These are phyloP conservation scores for Uloborus plumipes DNA, from an alignment of 2,888 invertebrate genomes.

Conservation along the genomic window DNA sequence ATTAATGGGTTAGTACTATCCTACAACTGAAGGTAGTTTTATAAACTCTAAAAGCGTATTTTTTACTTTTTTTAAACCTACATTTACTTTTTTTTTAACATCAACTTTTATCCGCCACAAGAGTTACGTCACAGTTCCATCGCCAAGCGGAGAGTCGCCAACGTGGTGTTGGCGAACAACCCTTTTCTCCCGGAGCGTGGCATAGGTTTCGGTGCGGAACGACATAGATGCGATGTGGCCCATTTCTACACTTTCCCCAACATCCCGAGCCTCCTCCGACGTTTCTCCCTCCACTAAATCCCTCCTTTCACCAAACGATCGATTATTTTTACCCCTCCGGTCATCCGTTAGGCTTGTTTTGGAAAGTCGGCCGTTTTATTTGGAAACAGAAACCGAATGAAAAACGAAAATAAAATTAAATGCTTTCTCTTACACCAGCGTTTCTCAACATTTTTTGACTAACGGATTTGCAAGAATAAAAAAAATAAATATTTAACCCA, in stretches of 20 bases:
- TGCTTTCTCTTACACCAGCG: no score
- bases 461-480: no score
- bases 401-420: neutral
- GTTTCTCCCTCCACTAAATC: neutral
- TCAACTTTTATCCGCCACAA: no score
- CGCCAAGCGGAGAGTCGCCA: neutral
- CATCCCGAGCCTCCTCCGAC: conserved; percentile 2
- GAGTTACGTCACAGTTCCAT: neutral
- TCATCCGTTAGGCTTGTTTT: no score
- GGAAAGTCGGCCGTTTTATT: neutral
- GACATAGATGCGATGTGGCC: conserved; percentile 37
- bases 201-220: conserved; percentile 15
- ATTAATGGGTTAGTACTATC: no score
- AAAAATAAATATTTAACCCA: no score
- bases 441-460: no score
- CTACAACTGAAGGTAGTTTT: no score
- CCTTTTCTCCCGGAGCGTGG: conserved; percentile 17
- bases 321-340: neutral
- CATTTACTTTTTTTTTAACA: no score
- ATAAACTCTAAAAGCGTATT: no score
- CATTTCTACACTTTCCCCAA: conserved; percentile 38
- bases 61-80: no score
- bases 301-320: neutral
- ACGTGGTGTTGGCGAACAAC: conserved; percentile 11
- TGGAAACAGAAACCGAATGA: neutral